These are phyloP conservation scores for Holothuria scabra DNA, from an alignment of 53 echinoderm and acorn worm species.

Conservation along the genomic window DNA sequence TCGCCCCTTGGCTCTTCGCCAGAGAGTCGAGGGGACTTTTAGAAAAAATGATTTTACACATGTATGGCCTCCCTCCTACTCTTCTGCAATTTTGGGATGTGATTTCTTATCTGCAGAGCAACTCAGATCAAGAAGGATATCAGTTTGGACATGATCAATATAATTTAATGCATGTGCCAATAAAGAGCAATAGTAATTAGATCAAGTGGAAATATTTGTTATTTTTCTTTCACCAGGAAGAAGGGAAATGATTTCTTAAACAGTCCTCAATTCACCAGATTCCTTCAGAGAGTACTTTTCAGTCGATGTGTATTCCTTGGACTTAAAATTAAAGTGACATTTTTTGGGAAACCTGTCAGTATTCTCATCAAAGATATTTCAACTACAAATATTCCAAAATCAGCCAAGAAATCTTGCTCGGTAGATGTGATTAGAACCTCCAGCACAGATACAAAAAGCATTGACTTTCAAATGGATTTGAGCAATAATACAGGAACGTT, in stretches of 20 bases:
- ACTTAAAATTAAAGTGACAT: slow-evolving; percentile 66
- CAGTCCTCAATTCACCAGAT: slow-evolving; percentile 58
- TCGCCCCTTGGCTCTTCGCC: too few relatives aligned
- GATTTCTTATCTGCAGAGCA: too few relatives aligned
- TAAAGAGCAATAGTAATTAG: too few relatives aligned
- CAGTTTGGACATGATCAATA: too few relatives aligned
- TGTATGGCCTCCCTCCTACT: too few relatives aligned
- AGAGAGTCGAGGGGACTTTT: too few relatives aligned
- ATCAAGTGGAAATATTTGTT: background rate
- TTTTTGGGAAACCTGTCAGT: slow-evolving; percentile 80
- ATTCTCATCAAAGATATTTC: slow-evolving; percentile 28
- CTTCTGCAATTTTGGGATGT: too few relatives aligned
- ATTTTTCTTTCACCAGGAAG: slow-evolving; percentile 41
- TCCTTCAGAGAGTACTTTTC: slow-evolving; percentile 52
- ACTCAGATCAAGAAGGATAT: too few relatives aligned
- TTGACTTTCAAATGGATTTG: slow-evolving; percentile 3
- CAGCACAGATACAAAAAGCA: background rate
- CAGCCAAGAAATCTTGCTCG: background rate
- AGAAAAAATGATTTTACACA: too few relatives aligned
- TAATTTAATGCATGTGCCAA: too few relatives aligned
- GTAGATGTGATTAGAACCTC: background rate
- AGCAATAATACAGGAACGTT: background rate
- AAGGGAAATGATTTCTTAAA: slow-evolving; percentile 53
- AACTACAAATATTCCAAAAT: background rate
- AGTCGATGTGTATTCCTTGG: slow-evolving; percentile 65